Percentiles rank a stretch among this genome's conserved stretches.
phyloP scores from a whole-genome alignment of 1,140 invertebrate species.

The Tigriopus japonicus region DNA sequence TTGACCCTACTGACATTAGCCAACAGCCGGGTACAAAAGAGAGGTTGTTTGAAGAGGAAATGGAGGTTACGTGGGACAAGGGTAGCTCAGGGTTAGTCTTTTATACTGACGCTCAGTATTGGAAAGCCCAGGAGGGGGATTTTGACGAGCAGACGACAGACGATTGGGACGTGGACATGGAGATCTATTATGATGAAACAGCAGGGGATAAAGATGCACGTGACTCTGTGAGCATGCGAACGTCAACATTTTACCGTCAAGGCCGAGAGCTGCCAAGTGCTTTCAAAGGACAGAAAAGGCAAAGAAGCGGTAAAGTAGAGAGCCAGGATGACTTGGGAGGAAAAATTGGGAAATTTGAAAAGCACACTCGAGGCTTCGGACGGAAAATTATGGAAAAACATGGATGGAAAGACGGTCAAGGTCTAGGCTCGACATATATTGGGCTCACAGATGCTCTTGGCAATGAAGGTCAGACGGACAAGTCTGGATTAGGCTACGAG shows the following conservation, averaged over 20 bases:
- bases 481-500: not conserved
- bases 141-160: conserved; percentile 39
- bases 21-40: conserved; percentile 23
- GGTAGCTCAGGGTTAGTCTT: conserved; percentile 39
- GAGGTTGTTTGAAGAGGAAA: conserved; percentile 35
- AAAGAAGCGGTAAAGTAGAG: no score
- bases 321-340: not conserved
- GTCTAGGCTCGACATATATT: conserved; percentile 26
- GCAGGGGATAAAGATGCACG: conserved; percentile 30
- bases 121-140: conserved; percentile 34
- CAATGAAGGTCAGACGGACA: conserved; percentile 18
- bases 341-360: conserved; percentile 30
- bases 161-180: conserved; percentile 41
- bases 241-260: conserved; percentile 21
- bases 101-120: conserved; percentile 38
- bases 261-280: conserved; percentile 16
- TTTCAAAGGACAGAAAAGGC: not conserved
- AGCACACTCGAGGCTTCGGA: conserved; percentile 30
- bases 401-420: conserved; percentile 36
- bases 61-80: conserved; percentile 42
- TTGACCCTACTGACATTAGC: not conserved
- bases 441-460: conserved; percentile 22
- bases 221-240: conserved; percentile 29
- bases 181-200: conserved; percentile 31
- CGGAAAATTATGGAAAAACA: conserved; percentile 32